Evolutionary conservation across 2,888 invertebrate genomes (phyloP).

Genomic region (Capitulum mitella): DNA sequence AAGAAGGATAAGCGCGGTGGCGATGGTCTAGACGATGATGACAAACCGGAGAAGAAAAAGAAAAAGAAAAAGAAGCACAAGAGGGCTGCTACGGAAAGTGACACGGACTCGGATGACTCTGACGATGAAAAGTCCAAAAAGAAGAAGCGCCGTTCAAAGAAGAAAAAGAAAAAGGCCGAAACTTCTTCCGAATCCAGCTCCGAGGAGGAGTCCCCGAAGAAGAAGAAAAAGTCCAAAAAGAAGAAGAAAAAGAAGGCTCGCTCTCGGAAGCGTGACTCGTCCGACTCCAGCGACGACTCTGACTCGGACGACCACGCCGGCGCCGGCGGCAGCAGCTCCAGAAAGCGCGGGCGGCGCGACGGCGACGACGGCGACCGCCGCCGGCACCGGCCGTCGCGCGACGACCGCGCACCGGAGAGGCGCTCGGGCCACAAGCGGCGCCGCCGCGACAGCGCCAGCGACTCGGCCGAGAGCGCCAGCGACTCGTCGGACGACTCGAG

Average conservation of each 20-base stretch:
- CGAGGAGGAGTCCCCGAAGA: neutral
- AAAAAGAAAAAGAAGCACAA: constrained; percentile 18
- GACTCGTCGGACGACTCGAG: no score
- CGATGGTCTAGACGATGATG: neutral
- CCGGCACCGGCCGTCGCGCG: neutral
- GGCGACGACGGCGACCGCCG: neutral
- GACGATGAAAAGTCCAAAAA: neutral
- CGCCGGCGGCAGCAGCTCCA: neutral
- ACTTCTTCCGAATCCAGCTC: neutral
- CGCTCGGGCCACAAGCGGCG: neutral
- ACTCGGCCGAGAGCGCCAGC: neutral
- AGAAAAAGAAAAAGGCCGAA: neutral
- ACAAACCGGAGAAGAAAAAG: neutral
- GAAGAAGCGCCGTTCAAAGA: neutral
- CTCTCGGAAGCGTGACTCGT: neutral
- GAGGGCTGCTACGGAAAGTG: neutral
- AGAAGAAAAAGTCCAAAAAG: constrained; percentile 15
- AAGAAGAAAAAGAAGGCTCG: neutral
- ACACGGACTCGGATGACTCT: neutral
- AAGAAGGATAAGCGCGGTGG: neutral
- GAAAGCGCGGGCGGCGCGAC: neutral
- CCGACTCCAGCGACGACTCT: neutral
- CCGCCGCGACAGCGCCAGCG: constrained; percentile 2
- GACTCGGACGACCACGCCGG: neutral
- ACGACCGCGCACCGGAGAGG: neutral